Evolutionary conservation across 2,888 invertebrate species (phyloP), one percentile per base, ranked within the genome.

Genomic region (Pristionchus japonicus): DNA sequence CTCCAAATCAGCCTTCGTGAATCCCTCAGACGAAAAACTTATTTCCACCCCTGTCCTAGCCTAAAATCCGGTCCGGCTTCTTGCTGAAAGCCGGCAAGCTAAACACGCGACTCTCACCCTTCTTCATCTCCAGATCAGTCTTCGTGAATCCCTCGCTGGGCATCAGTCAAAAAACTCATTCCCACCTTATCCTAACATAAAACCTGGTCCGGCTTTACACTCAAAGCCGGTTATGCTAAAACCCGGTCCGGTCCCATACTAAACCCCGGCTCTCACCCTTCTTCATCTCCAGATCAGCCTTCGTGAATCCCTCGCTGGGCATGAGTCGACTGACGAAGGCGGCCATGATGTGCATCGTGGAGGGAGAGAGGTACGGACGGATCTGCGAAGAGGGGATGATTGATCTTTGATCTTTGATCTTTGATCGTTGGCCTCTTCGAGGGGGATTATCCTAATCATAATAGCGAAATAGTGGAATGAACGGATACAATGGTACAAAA

Each of bases 291-390:
- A 85, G 40, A 1, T 57, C 57, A 13, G 15, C 85, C 40, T 37
- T 37, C n/a, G n/a, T 6, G 64, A 40, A 64, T 40, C 64, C 64
- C 7, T 31, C 6, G 27, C 37, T 52, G 61, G 85, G 85, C 23
- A 85, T 0, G 43, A 23, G 27, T 1, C 85, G 85, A 20, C 64
- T 13, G 27, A 40, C 57, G 43, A 85, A 43, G 4, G 43, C 20
- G 2, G 85, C 61, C 40, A 27, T 31, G 6, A 64, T 31, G 27
- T 57, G 64, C 85, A 85, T 85, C 43, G 85, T 40, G 3, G 85
- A n/a, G n/a, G 85, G 85, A 40, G 85, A 85, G 15, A 85, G 9
- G 57, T 64, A 47, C 27, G 23, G 43, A 64, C 85, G 57, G 47
- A 85, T 57, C 85, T 85, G 85, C 3, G 37, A 23, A 40, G 34